phyloP scores from a whole-genome alignment of 2,797 vertebrate species.

The Notolepis coatsorum region DNA sequence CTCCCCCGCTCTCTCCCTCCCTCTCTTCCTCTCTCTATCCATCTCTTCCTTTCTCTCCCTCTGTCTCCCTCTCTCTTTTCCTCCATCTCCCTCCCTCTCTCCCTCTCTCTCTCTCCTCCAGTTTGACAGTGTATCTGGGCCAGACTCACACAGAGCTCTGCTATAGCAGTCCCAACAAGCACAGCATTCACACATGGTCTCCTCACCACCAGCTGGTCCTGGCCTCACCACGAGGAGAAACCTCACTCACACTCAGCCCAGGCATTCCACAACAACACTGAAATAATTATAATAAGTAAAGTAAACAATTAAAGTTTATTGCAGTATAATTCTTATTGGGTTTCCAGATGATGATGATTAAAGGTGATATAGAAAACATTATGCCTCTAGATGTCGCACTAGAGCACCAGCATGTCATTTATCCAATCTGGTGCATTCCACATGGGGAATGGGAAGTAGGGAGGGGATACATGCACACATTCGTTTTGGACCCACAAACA shows the following conservation, averaged over 20 bases:
- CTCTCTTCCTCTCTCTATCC: conserved; percentile 1
- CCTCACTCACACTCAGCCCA: conserved; percentile 57
- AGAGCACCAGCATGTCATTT: no score
- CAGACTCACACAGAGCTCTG: conserved; percentile 74
- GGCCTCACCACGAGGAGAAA: conserved; percentile 61
- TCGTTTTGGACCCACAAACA: no score
- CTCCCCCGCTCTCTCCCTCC: conserved; percentile 15
- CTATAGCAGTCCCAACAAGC: conserved; percentile 76
- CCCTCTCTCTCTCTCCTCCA: conserved; percentile 20
- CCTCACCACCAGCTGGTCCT: conserved; percentile 73
- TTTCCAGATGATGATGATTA: no score
- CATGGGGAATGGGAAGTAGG: no score
- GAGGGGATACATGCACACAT: no score
- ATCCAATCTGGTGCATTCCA: no score
- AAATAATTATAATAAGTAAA: no score
- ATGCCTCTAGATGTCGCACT: no score
- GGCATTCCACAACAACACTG: conserved; percentile 21
- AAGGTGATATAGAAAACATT: no score
- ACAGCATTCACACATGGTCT: conserved; percentile 75
- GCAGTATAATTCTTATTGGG: no score
- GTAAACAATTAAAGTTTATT: no score
- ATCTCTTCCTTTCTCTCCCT: neutral
- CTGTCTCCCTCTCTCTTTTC: neutral
- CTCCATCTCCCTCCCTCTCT: neutral
- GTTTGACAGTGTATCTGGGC: conserved; percentile 40